Evolutionary conservation across 1,140 invertebrate species (phyloP), one percentile per base, ranked within the genome.

Genomic region (Drosophila cardini): DNA sequence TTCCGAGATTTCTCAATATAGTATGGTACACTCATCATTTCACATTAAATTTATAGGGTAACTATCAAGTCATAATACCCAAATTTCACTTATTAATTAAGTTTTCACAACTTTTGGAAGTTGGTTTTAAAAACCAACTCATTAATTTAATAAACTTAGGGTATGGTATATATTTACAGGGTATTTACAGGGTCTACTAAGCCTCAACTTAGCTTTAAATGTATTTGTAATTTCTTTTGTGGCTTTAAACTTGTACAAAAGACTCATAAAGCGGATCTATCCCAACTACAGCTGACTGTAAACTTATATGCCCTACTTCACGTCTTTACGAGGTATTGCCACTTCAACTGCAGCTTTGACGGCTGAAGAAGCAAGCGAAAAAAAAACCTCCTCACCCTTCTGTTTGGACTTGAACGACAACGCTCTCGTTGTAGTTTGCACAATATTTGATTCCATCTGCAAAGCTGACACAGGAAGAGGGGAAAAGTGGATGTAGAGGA

Each of bases 361-460:
- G 18, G 34, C 78, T 71, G 48, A 73, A 72, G 79, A 80, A 80
- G 71, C 43, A 68, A 60, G 46, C 18, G 16, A 30, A 46, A 34
- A 55, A 74, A 79, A 64, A 73, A 34, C 55, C 34, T 7, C 10
- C 21, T 30, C n/a, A 15, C 26, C 48, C 48, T 13, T 65, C 76
- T 72, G 83, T 34, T 86, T 87, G 83, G 80, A 86, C 84, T 89
- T 78, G 79, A 87, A 79, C 62, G 69, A 76, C 62, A 53, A 72
- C 73, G 67, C 63, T 85, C 80, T 77, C 60, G 79, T 80, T 78
- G 85, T 76, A 89, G 84, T 89, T 89, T 89, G 85, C 84, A 89
- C 84, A 89, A 89, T 89, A 89, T 89, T 89, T 84, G 84, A 89
- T 89, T 89, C 84, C 84, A 89, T 89, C 84, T 90, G 70, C 57